Percentiles rank a stretch among this genome's conserved stretches.
Evolutionary conservation across 2,888 invertebrate genomes (phyloP).

Genomic region (Augochlorella aurata): DNA sequence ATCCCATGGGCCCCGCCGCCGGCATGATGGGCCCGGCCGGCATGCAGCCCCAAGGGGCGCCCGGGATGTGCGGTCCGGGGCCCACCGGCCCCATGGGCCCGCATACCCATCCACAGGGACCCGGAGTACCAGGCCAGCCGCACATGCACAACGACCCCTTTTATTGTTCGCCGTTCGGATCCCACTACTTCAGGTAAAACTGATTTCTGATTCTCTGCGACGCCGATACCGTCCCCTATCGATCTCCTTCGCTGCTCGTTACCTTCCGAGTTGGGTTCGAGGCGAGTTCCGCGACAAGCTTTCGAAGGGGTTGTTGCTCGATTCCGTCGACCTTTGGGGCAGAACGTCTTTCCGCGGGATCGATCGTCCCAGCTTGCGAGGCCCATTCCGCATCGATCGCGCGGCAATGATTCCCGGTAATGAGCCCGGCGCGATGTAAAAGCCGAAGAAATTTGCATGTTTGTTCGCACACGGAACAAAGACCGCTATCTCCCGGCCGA

Average conservation of each 20-base stretch:
- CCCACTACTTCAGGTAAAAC: constrained; percentile 84
- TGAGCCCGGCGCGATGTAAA: constrained; percentile 27
- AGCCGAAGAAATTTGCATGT: constrained; percentile 43
- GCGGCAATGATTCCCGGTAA: constrained; percentile 24
- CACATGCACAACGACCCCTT: constrained; percentile 84
- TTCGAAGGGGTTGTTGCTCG: too few species aligned
- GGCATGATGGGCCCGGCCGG: constrained; percentile 75
- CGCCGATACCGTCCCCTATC: neutral
- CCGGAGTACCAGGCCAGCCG: constrained; percentile 80
- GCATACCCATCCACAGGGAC: constrained; percentile 77
- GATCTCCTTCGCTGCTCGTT: too few species aligned
- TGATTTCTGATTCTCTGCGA: neutral
- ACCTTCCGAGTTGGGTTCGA: too few species aligned
- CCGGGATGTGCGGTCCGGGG: constrained; percentile 79
- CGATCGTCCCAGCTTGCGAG: too few species aligned
- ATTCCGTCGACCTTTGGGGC: too few species aligned
- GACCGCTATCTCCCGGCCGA: constrained; percentile 36
- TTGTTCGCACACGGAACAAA: constrained; percentile 39
- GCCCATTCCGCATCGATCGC: constrained; percentile 16
- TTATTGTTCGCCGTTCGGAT: constrained; percentile 85
- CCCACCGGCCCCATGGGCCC: constrained; percentile 79
- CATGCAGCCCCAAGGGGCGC: constrained; percentile 79
- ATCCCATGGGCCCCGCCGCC: constrained; percentile 77
- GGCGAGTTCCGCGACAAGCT: too few species aligned
- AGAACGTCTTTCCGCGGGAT: too few species aligned